phyloP scores from a whole-genome alignment of 1,140 invertebrate genomes.

The Drosophila pandora region DNA sequence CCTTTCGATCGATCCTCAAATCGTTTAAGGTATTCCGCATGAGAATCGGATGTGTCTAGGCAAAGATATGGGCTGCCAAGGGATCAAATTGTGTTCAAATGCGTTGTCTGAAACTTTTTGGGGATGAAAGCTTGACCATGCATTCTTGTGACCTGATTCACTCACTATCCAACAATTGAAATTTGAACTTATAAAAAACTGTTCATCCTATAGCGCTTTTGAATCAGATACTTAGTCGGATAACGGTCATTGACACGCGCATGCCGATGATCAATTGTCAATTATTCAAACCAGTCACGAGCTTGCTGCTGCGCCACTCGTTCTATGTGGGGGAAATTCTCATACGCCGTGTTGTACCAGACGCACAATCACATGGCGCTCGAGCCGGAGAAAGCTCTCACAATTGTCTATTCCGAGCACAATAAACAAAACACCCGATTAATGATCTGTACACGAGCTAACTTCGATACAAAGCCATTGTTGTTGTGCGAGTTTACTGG shows the following conservation, averaged over 20 bases:
- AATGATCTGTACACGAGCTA: conserved; percentile 47
- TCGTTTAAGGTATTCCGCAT: too few species aligned
- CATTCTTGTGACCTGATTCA: too few species aligned
- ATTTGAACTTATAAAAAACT: too few species aligned
- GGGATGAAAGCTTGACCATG: too few species aligned
- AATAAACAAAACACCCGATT: conserved; percentile 42
- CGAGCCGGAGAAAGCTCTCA: conserved; percentile 47
- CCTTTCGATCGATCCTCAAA: too few species aligned
- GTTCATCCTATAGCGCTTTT: background rate
- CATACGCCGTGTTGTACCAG: conserved; percentile 25
- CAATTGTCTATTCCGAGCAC: conserved; percentile 56
- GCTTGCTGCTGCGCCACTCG: conserved; percentile 37
- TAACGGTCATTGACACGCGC: conserved; percentile 67
- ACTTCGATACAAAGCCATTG: conserved; percentile 10
- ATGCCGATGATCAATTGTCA: conserved; percentile 21
- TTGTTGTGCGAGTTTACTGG: conserved; percentile 43
- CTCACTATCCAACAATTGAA: too few species aligned
- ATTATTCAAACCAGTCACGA: conserved; percentile 62
- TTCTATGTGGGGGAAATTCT: conserved; percentile 25
- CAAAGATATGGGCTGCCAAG: too few species aligned
- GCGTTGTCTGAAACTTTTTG: too few species aligned
- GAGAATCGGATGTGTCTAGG: too few species aligned
- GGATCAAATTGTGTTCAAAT: too few species aligned
- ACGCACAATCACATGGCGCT: background rate
- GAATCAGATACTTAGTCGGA: background rate